A percentile compares a stretch with the other conserved stretches of the same genome.
Evolutionary conservation across 1,140 invertebrate species (phyloP).

Genomic region (Chlorops oryzae): DNA sequence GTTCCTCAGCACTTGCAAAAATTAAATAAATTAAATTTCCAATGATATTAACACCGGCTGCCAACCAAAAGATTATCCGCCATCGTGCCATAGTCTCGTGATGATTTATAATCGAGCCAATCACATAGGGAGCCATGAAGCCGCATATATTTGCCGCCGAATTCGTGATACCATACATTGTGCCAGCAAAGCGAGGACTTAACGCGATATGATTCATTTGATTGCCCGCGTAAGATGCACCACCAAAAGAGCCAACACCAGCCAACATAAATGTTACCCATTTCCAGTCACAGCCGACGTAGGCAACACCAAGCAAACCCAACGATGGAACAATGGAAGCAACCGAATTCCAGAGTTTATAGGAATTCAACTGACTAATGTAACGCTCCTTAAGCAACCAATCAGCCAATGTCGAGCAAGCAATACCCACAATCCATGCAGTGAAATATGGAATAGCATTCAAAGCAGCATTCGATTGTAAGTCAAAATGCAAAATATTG

Average conservation of each 20-base stretch:
- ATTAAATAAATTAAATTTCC: conserved; percentile 74
- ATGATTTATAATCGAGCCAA: conserved; percentile 64
- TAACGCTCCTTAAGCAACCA: conserved; percentile 58
- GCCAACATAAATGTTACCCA: conserved; percentile 66
- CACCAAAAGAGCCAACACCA: conserved; percentile 64
- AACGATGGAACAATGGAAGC: conserved; percentile 66
- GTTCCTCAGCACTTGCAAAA: conserved; percentile 76
- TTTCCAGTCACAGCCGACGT: conserved; percentile 66
- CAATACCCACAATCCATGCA: conserved; percentile 62
- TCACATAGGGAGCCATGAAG: conserved; percentile 76
- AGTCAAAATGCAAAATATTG: conserved; percentile 82
- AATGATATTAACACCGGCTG: conserved; percentile 69
- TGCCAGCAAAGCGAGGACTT: conserved; percentile 77
- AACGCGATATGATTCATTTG: conserved; percentile 85
- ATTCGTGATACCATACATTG: conserved; percentile 84
- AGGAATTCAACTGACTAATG: conserved; percentile 60
- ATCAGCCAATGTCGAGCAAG: conserved; percentile 65
- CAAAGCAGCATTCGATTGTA: conserved; percentile 73
- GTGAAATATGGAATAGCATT: conserved; percentile 76
- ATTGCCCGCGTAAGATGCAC: conserved; percentile 70
- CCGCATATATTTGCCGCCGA: conserved; percentile 80
- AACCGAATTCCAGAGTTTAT: conserved; percentile 72
- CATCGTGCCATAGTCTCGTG: conserved; percentile 78
- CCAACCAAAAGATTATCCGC: conserved; percentile 82
- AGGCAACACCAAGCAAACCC: conserved; percentile 67